Conservation (phyloP, 2,113 vertebrate genomes). For the Melierax canorus region DNA sequence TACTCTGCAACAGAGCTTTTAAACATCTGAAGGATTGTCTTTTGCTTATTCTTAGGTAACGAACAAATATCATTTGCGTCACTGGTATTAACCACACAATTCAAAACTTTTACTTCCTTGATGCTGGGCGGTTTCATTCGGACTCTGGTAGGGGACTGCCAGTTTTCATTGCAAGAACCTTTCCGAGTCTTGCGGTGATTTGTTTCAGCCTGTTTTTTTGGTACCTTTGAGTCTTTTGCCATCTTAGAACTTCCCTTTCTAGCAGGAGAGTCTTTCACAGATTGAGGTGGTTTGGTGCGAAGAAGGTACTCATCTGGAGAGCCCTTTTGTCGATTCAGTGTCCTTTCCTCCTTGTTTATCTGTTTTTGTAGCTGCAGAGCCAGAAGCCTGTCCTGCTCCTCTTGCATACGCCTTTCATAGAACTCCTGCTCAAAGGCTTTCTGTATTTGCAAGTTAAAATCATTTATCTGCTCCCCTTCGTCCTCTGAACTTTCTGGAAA, state of each 20-base stretch:
- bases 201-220: background rate
- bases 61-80: conserved; percentile 44
- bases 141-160: conserved; percentile 40
- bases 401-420: conserved; percentile 77
- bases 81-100: conserved; percentile 52
- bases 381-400: conserved; percentile 84
- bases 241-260: background rate
- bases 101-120: conserved; percentile 53
- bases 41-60: conserved; percentile 67
- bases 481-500: background rate
- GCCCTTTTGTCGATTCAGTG: conserved; percentile 80
- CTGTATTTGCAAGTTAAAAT: conserved; percentile 56
- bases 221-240: background rate
- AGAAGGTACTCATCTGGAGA: conserved; percentile 82
- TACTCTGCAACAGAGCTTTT: conserved; percentile 63
- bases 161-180: conserved; percentile 60
- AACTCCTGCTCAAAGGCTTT: conserved; percentile 73
- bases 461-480: conserved; percentile 1
- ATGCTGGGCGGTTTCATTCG: background rate
- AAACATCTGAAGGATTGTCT: conserved; percentile 77
- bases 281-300: conserved; percentile 52
- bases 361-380: conserved; percentile 85
- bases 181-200: conserved; percentile 1
- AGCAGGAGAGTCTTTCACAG: background rate
- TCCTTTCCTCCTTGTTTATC: conserved; percentile 74